Evolutionary conservation across 2,888 invertebrate genomes (phyloP).

Genomic region (Leptinotarsa haldemani): DNA sequence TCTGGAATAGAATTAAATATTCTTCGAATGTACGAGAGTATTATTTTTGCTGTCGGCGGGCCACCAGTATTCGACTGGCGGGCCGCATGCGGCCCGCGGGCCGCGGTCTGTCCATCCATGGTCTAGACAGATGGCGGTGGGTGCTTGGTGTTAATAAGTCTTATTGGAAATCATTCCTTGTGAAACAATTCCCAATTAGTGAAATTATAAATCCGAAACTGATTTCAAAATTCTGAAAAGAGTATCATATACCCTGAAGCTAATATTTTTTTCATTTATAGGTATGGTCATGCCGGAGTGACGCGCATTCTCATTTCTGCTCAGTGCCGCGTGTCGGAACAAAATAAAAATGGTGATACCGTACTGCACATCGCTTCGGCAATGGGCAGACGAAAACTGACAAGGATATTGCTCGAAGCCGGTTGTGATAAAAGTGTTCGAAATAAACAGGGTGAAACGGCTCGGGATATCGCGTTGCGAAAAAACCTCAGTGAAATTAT

Average conservation of each 20-base stretch:
- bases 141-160: too few species aligned
- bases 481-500: conserved; percentile 89
- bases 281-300: conserved; percentile 97
- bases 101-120: too few species aligned
- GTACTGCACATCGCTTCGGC: conserved; percentile 94
- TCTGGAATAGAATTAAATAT: too few species aligned
- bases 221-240: neutral
- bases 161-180: too few species aligned
- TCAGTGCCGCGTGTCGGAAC: conserved; percentile 82
- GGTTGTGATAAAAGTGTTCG: conserved; percentile 78
- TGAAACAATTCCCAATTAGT: too few species aligned
- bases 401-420: conserved; percentile 89
- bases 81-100: too few species aligned
- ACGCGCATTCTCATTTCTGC: conserved; percentile 94
- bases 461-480: conserved; percentile 87
- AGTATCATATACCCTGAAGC: neutral
- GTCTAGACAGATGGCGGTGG: too few species aligned
- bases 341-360: conserved; percentile 96
- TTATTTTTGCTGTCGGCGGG: too few species aligned
- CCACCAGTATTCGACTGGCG: too few species aligned
- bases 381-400: conserved; percentile 91
- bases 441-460: conserved; percentile 91
- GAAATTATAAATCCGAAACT: neutral
- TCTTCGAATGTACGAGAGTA: too few species aligned
- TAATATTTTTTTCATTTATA: conserved; percentile 7